Evolutionary conservation across 2,113 vertebrate genomes (phyloP), one percentile per base, ranked within the genome.

Genomic region (Dendropsophus ebraccatus): DNA sequence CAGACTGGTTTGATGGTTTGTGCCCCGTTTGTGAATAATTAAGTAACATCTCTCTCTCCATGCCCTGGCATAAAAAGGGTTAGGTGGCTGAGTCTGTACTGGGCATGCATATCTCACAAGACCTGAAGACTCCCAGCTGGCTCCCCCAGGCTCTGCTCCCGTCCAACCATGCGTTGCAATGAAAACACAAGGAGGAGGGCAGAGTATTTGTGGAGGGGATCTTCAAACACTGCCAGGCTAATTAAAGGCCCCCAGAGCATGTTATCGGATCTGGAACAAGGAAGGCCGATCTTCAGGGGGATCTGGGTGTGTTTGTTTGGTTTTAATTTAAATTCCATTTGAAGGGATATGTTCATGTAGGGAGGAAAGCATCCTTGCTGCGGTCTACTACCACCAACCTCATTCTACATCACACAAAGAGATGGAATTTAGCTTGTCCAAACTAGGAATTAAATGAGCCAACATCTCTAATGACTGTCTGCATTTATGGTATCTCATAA

Each of bases 251-350:
- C 62, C 83, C 83, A 77, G 83, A 86, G 84, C 84, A 79, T 54
- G 84, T 86, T 70, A 86, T 86, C 84, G 45, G 84, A 86, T 79
- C 60, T 80, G 45, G 62, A 72, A 83, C 52, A 70, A 56, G 84
- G 58, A 78, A 56, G 76, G 76, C 14, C 11, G 58, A 85, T 56
- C 37, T 52, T 54, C 76, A 35, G 47, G 62, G 75, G 76, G 84
- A 79, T 58, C 75, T 70, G 84, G 84, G 84, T 70, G 84, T 21
- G 60, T 56, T 50, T 85, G 83, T 85, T 86, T 86, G 84, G 75
- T 80, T 86, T 86, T 86, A 37, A 86, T 86, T 86, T 86, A 86
- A 86, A 86, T 86, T 86, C 84, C 74, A 70, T 80, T 86, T 70
- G 30, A 86, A 65, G 49, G 75, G 32, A 67, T 69, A 25, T 72